Conservation (phyloP, 2,797 vertebrate species). For the Eutrigla gurnardus region DNA sequence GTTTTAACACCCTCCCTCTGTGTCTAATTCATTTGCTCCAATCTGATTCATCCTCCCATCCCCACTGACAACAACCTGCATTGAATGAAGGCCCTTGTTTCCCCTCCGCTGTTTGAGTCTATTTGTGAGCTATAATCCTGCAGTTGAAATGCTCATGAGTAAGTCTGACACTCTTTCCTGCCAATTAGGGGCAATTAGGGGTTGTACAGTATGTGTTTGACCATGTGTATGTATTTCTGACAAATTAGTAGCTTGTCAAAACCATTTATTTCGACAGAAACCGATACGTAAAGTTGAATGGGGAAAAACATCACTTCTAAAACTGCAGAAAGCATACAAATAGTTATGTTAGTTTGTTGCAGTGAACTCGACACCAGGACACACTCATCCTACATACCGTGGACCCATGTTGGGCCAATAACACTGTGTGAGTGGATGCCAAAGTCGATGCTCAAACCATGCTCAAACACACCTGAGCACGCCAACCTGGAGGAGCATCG, state of each 20-base stretch:
- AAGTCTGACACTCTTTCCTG: too few relatives aligned
- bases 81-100: neutral
- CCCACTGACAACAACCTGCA: neutral
- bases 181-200: too few relatives aligned
- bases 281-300: neutral
- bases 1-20: too few relatives aligned
- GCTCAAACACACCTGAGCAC: conserved; percentile 8
- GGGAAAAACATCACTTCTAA: neutral
- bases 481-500: neutral
- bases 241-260: too few relatives aligned
- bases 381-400: neutral
- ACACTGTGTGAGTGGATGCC: neutral
- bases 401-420: neutral
- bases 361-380: neutral
- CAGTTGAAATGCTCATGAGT: conserved; percentile 23
- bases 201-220: too few relatives aligned
- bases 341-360: neutral
- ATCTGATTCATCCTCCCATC: neutral
- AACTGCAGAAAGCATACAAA: neutral
- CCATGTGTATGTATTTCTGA: too few relatives aligned
- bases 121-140: conserved; percentile 13
- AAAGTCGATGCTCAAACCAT: neutral
- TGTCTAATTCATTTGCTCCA: neutral
- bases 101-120: neutral
- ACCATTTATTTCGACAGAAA: too few relatives aligned